phyloP scores from a whole-genome alignment of 2,113 vertebrate species.

The Malaclemys terrapin region DNA sequence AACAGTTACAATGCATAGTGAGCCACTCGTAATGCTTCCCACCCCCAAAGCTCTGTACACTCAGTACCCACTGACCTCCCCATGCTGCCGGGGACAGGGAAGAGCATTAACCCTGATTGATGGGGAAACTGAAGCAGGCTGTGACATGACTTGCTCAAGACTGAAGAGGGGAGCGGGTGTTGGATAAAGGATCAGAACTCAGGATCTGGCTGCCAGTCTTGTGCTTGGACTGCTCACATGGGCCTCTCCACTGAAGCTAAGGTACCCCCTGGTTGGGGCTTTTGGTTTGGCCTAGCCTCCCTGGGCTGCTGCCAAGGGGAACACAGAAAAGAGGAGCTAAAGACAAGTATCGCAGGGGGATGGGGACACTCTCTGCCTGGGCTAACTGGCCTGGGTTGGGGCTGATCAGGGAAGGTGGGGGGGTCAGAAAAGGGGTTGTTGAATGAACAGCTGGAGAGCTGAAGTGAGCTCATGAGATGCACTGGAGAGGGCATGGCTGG shows the following conservation, averaged over 20 bases:
- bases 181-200: not conserved
- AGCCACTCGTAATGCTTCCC: not conserved
- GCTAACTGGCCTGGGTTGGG: too few relatives aligned
- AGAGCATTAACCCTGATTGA: not conserved
- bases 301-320: not conserved
- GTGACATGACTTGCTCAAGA: not conserved
- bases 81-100: not conserved
- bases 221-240: not conserved
- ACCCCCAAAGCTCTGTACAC: too few relatives aligned
- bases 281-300: too few relatives aligned
- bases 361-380: not conserved
- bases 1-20: not conserved
- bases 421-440: not conserved
- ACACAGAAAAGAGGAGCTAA: not conserved
- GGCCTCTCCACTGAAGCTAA: not conserved
- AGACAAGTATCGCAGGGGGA: not conserved
- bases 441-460: not conserved
- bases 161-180: not conserved
- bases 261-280: too few relatives aligned
- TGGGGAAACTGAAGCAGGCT: not conserved
- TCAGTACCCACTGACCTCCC: not conserved
- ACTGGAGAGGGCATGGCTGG: too few relatives aligned
- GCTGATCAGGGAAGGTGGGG: not conserved
- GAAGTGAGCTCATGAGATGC: too few relatives aligned
- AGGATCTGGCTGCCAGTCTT: not conserved